Conservation (phyloP, 2,797 vertebrate species). For the Coilia nasus region DNA sequence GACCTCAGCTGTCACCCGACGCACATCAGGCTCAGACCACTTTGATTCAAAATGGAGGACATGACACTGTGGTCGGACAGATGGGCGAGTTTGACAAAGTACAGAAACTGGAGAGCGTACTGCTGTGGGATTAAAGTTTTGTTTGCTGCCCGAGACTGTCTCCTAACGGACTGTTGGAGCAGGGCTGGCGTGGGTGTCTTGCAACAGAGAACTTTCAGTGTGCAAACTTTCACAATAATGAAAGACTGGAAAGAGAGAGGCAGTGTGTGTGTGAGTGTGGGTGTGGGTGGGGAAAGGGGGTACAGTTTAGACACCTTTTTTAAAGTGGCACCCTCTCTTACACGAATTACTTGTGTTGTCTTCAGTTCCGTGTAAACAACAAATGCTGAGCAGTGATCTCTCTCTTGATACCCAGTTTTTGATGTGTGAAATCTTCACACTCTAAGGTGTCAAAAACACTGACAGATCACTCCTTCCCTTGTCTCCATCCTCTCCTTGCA, state of each 20-base stretch:
- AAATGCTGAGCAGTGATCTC: conserved; percentile 4
- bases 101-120: not conserved
- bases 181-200: not conserved
- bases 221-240: conserved; percentile 10
- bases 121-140: not conserved
- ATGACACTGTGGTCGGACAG: not conserved
- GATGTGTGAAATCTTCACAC: conserved; percentile 63
- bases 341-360: not conserved
- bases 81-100: not conserved
- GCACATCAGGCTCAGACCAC: not conserved
- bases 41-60: not conserved
- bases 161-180: not conserved
- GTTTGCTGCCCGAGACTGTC: not conserved
- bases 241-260: not conserved
- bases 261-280: no score
- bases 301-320: not conserved
- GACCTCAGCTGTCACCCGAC: not conserved
- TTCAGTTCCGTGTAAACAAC: not conserved
- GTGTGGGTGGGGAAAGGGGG: no score
- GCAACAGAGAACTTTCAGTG: not conserved
- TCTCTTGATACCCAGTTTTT: conserved; percentile 52
- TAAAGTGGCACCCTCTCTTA: not conserved
- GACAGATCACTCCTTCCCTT: conserved; percentile 55
- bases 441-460: conserved; percentile 65
- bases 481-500: conserved; percentile 32